Conservation (phyloP, 1,140 invertebrate species). For the Trachelipus rathkii region DNA sequence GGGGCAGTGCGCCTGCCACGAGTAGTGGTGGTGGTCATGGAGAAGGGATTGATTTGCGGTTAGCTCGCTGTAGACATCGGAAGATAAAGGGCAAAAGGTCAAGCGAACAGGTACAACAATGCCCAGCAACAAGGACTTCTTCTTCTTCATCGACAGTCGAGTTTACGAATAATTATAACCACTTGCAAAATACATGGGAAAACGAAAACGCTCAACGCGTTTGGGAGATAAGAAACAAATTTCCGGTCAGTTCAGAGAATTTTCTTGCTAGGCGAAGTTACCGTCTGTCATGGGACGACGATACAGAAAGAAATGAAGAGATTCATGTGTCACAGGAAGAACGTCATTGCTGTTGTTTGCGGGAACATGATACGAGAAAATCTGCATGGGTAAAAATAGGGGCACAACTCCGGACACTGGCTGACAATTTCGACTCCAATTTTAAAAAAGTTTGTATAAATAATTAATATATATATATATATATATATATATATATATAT, state of each 20-base stretch:
- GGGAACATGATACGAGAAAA: neutral
- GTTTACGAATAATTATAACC: neutral
- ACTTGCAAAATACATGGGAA: neutral
- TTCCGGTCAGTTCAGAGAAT: neutral
- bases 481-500: constrained; percentile 1
- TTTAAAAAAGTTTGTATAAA: neutral
- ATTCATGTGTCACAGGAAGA: neutral
- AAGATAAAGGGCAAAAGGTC: too few species aligned
- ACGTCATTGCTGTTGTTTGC: neutral
- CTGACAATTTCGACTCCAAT: neutral
- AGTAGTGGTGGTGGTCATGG: too few species aligned
- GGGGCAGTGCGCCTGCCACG: too few species aligned
- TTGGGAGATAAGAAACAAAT: neutral
- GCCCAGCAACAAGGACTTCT: too few species aligned
- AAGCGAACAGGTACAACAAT: too few species aligned
- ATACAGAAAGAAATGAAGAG: too few species aligned
- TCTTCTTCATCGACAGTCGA: neutral
- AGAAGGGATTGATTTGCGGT: too few species aligned
- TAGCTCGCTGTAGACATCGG: too few species aligned
- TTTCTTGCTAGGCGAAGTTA: neutral
- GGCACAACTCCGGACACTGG: neutral
- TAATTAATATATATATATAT: neutral
- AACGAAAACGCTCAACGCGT: neutral
- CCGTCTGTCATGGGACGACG: neutral
- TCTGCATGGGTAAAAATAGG: neutral